phyloP scores from a whole-genome alignment of 1,140 invertebrate genomes.

The Pygmarrhopalites habei region DNA sequence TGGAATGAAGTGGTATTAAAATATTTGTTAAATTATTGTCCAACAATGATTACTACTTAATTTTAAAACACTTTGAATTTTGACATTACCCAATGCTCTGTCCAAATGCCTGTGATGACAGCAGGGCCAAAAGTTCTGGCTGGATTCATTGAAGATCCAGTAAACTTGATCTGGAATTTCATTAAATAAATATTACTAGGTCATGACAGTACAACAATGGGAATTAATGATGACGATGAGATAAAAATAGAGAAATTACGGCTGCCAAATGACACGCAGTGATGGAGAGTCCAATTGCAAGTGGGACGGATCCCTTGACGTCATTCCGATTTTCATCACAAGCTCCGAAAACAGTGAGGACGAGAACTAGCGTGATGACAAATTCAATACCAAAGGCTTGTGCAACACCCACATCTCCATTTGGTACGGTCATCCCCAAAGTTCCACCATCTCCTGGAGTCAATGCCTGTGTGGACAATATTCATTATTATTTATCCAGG shows the following conservation, averaged over 20 bases:
- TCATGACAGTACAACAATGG: background rate
- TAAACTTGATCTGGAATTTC: conserved; percentile 64
- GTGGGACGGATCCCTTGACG: conserved; percentile 68
- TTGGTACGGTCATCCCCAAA: conserved; percentile 32
- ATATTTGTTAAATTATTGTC: conserved; percentile 12
- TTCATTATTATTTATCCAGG: background rate
- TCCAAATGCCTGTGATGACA: conserved; percentile 64
- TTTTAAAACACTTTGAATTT: background rate
- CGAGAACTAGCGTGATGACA: conserved; percentile 50
- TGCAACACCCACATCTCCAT: conserved; percentile 35
- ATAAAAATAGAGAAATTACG: conserved; percentile 57
- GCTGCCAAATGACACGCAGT: conserved; percentile 78
- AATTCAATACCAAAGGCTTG: conserved; percentile 51
- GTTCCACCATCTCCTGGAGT: conserved; percentile 17
- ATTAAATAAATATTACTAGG: too few relatives aligned
- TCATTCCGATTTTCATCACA: conserved; percentile 65
- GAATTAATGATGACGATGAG: background rate
- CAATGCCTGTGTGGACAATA: conserved; percentile 22
- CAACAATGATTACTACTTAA: background rate
- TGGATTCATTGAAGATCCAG: conserved; percentile 83
- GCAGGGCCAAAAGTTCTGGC: conserved; percentile 78
- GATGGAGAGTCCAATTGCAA: conserved; percentile 83
- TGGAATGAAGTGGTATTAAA: conserved; percentile 10
- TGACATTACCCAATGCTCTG: conserved; percentile 66
- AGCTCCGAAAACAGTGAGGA: conserved; percentile 48